These are phyloP conservation scores for Hylyphantes graminicola DNA, from an alignment of 1,140 invertebrate species.

Conservation along the genomic window DNA sequence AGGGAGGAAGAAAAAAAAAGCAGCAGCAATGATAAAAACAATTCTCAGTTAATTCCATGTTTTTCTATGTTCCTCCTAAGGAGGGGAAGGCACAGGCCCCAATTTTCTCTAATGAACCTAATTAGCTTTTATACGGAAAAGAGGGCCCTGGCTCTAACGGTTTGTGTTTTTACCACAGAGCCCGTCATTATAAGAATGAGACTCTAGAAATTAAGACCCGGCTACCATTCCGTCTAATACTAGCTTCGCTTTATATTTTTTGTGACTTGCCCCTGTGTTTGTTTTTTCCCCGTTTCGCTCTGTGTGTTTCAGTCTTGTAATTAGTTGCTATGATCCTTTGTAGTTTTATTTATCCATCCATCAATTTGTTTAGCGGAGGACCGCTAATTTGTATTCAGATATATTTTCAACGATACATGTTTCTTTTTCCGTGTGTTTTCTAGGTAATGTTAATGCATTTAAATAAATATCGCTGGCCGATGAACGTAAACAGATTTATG, in stretches of 20 bases:
- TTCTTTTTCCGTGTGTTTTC: too few species aligned
- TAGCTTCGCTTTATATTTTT: conserved; percentile 4
- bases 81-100: conserved; percentile 36
- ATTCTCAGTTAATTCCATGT: conserved; percentile 51
- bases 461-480: too few species aligned
- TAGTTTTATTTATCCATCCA: too few species aligned
- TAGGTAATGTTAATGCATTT: too few species aligned
- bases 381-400: too few species aligned
- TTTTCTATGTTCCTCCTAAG: conserved; percentile 52
- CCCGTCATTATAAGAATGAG: conserved; percentile 38
- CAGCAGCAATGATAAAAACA: conserved; percentile 34
- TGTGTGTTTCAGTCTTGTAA: conserved; percentile 42
- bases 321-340: conserved; percentile 42
- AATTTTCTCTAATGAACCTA: conserved; percentile 59
- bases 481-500: too few species aligned
- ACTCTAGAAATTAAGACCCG: conserved; percentile 52
- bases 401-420: too few species aligned
- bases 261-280: background rate
- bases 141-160: conserved; percentile 36
- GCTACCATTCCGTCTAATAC: conserved; percentile 33
- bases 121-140: conserved; percentile 53
- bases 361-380: too few species aligned
- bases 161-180: conserved; percentile 54
- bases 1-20: conserved; percentile 7
- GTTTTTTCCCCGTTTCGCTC: conserved; percentile 9